Base-by-base conservation (phyloP, 2,113 vertebrate genomes). In the Poicephalus meyeri region DNA sequence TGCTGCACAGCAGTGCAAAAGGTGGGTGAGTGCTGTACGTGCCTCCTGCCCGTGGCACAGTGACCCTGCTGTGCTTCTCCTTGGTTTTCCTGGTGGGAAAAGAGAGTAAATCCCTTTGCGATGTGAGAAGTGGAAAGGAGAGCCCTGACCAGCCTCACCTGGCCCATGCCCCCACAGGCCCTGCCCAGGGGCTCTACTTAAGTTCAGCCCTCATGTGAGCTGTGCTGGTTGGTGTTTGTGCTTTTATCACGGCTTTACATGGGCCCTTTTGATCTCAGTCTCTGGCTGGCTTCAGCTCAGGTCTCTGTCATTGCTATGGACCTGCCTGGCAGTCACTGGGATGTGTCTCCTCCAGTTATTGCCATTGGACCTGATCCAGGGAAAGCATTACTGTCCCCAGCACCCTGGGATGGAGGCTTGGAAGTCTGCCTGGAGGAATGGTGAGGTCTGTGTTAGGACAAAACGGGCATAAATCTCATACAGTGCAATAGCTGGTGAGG, bases 1-100 rank as follows among this genome's bases (percentile, higher is more conserved):
- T 16, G 16, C 4, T 0, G 1, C 2, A 20, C 37, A 73, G n/a
- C n/a, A 31, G n/a, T 3, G 46, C 1, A 7, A 35, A 46, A 31
- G 60, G 17, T 10, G 69, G 35, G 90, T n/a, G 28, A 41, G 19
- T 13, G 61, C 46, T 33, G 46, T 7, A 16, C 0, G 0, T 17
- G 47, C 53, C 61, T 37, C 6, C 0, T 33, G 55, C 26, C 42
- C 14, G 5, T 1, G 14, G 8, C 1, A 3, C 13, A 31, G 71
- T 2, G 44, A 23, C 78, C 11, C 49, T 18, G 37, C 7, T 2
- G 33, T 3, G 25, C 16, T 15, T 65, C 17, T 29, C 46, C 33
- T 25, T 13, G 12, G 20, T 29, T 56, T n/a, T 31, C 35, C 42
- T 15, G 33, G 70, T 6, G 13, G 84, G 33, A 50, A 74, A 58